A percentile compares a stretch with the other conserved stretches of the same genome.
phyloP scores from a whole-genome alignment of 2,797 vertebrate genomes.

The Lepilemur septentrionalis region DNA sequence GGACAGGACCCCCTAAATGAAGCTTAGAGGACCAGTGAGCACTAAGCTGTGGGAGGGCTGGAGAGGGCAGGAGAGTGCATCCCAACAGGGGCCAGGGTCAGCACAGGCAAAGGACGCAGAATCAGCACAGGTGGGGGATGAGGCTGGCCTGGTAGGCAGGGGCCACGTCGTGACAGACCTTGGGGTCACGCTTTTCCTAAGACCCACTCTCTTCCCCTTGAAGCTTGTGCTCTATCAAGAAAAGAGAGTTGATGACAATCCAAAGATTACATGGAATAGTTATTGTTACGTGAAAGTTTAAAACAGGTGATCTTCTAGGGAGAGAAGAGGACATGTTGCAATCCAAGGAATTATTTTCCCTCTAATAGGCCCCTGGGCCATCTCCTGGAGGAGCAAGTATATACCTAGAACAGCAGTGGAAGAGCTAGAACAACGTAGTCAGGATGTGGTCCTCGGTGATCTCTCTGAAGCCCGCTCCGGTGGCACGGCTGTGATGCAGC shows the following conservation, averaged over 20 bases:
- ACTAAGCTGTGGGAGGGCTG: not conserved
- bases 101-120: not conserved
- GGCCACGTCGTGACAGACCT: not conserved
- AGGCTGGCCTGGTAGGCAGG: not conserved
- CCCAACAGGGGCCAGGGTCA: not conserved
- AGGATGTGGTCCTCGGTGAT: too few species aligned
- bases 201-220: not conserved
- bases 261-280: not conserved
- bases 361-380: not conserved
- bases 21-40: not conserved
- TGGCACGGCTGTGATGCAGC: not conserved
- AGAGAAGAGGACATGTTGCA: not conserved
- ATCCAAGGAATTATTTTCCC: not conserved
- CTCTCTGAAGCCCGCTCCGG: not conserved
- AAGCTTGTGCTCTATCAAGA: not conserved
- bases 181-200: not conserved
- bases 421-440: not conserved
- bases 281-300: not conserved
- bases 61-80: not conserved
- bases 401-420: not conserved
- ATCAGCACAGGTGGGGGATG: not conserved
- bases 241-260: not conserved
- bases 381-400: not conserved
- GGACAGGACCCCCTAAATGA: not conserved
- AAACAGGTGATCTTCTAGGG: not conserved